phyloP scores from a whole-genome alignment of 2,888 invertebrate genomes.

The Limnephilus marmoratus region DNA sequence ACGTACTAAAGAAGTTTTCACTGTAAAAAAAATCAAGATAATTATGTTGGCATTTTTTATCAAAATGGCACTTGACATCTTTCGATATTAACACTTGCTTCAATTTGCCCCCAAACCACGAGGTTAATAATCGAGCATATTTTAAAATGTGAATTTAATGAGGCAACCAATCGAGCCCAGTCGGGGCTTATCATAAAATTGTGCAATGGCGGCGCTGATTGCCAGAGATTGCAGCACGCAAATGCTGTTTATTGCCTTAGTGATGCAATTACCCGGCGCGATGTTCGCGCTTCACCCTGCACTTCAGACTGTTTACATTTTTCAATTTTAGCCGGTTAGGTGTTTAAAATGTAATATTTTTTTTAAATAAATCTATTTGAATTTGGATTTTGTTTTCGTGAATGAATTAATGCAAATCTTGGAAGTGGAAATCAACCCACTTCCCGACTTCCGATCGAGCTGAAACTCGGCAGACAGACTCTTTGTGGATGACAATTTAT shows the following conservation, averaged over 20 bases:
- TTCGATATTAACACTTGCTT: background rate
- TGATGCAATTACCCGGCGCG: background rate
- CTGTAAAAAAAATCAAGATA: too few species aligned
- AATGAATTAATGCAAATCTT: too few species aligned
- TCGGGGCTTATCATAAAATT: conserved; percentile 15
- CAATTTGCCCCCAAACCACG: conserved; percentile 40
- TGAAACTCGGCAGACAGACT: too few species aligned
- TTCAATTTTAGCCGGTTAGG: background rate
- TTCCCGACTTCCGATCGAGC: too few species aligned
- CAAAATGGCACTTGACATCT: background rate
- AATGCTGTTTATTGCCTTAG: background rate
- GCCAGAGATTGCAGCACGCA: conserved; percentile 3
- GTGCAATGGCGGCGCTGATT: conserved; percentile 22
- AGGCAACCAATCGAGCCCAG: conserved; percentile 29
- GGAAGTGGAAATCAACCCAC: too few species aligned
- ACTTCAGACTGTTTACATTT: background rate
- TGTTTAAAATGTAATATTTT: background rate
- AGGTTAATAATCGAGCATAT: conserved; percentile 54
- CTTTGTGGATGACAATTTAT: too few species aligned
- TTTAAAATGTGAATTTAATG: conserved; percentile 59
- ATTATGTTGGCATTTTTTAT: background rate
- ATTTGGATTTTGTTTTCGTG: background rate
- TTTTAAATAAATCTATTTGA: too few species aligned
- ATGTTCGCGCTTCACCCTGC: background rate
- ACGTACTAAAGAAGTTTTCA: too few species aligned